Evolutionary conservation across 2,888 invertebrate species (phyloP).

Genomic region (Parnassius glacialis): DNA sequence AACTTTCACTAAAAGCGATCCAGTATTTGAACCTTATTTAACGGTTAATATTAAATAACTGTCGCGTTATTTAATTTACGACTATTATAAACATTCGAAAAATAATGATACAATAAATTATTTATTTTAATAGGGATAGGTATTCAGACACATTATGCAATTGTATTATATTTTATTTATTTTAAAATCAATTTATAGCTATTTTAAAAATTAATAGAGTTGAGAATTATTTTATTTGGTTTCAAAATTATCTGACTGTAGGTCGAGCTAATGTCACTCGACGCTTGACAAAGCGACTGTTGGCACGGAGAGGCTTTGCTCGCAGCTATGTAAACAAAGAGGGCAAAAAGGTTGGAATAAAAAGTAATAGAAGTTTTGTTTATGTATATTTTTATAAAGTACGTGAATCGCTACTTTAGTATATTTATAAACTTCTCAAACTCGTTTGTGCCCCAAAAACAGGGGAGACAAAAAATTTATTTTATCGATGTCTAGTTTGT

Average conservation of each 20-base stretch:
- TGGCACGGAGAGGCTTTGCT: conserved; percentile 75
- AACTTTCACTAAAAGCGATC: conserved; percentile 31
- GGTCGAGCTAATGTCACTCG: conserved; percentile 73
- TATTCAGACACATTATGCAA: no score
- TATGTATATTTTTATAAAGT: conserved; percentile 46
- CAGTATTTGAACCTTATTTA: conserved; percentile 8
- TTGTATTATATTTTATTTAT: no score
- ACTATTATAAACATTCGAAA: no score
- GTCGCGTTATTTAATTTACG: no score
- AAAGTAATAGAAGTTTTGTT: conserved; percentile 63
- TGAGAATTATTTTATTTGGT: conserved; percentile 65
- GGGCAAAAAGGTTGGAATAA: conserved; percentile 59
- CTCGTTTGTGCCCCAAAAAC: no score
- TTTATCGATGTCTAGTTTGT: background rate
- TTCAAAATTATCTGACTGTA: conserved; percentile 71
- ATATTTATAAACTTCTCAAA: conserved; percentile 20
- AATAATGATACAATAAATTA: no score
- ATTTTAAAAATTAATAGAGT: conserved; percentile 47
- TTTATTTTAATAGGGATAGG: no score
- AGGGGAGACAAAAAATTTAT: background rate
- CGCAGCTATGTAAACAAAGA: conserved; percentile 69
- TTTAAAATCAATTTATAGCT: conserved; percentile 23
- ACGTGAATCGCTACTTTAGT: conserved; percentile 43
- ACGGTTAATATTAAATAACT: no score
- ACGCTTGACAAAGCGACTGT: conserved; percentile 77